Evolutionary conservation across 1,140 invertebrate species (phyloP).

Genomic region (Drosophila melanogaster): DNA sequence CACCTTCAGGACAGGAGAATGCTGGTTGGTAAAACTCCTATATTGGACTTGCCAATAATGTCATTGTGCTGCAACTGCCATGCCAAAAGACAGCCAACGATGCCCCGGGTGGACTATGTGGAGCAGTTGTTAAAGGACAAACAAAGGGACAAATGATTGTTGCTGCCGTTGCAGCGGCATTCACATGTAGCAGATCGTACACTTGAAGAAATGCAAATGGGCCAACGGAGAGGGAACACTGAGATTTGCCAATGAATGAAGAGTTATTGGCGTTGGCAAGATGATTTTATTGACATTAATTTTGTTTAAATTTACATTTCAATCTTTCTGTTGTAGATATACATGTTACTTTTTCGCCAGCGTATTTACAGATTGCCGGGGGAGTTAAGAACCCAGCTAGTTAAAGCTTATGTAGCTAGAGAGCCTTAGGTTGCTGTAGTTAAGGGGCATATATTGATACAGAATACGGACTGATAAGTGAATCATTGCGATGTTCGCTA

Average conservation of each 20-base stretch:
- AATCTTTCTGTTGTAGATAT: not conserved
- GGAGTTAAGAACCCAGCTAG: slow-evolving; percentile 39
- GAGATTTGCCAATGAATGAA: too few species aligned
- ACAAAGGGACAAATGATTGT: slow-evolving; percentile 82
- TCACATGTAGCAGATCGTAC: slow-evolving; percentile 38
- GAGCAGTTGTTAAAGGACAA: slow-evolving; percentile 80
- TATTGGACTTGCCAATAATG: slow-evolving; percentile 77
- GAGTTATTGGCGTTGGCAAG: too few species aligned
- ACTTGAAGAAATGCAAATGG: slow-evolving; percentile 17
- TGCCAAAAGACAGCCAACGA: slow-evolving; percentile 42
- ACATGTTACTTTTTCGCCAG: not conserved
- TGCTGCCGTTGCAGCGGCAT: slow-evolving; percentile 34
- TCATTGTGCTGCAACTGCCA: slow-evolving; percentile 77
- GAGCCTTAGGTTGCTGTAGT: slow-evolving; percentile 19
- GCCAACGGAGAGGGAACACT: too few species aligned
- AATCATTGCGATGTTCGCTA: slow-evolving; percentile 28
- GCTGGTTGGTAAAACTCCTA: slow-evolving; percentile 22
- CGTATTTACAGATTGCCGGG: slow-evolving; percentile 10
- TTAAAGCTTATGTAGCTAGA: slow-evolving; percentile 34
- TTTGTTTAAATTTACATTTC: not conserved
- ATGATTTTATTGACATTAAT: too few species aligned
- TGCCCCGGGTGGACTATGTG: slow-evolving; percentile 58
- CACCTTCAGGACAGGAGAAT: slow-evolving; percentile 20
- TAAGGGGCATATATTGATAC: slow-evolving; percentile 3
- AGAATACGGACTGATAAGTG: slow-evolving; percentile 29